Conservation (phyloP, 1,140 invertebrate genomes). For the Hyphantria cunea region DNA sequence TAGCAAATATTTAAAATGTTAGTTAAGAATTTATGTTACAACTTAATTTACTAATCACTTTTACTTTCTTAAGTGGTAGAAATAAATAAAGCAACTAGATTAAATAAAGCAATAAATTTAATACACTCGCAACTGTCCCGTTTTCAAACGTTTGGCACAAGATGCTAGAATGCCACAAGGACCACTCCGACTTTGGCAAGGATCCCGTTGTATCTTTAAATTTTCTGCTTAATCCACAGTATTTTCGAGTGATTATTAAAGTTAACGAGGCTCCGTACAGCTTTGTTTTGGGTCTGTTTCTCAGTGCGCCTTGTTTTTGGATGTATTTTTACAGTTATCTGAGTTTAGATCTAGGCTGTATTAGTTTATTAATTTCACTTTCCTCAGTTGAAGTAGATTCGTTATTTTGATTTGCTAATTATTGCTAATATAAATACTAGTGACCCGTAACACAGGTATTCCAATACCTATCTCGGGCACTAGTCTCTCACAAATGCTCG, state of each 20-base stretch:
- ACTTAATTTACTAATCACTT: neutral
- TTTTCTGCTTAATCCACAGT: conserved; percentile 55
- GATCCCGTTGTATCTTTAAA: conserved; percentile 64
- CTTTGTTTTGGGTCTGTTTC: conserved; percentile 25
- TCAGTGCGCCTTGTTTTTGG: conserved; percentile 1
- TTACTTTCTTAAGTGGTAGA: neutral
- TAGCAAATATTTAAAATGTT: no score
- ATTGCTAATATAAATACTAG: no score
- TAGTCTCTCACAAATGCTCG: no score
- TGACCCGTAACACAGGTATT: no score
- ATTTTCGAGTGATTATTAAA: conserved; percentile 51
- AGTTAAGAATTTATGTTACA: no score
- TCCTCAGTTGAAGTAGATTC: no score
- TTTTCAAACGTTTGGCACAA: conserved; percentile 36
- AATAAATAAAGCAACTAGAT: conserved; percentile 15
- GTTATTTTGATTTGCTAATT: no score
- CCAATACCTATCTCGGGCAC: no score
- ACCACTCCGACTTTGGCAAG: conserved; percentile 59
- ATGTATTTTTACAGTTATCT: neutral
- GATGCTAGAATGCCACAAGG: conserved; percentile 36
- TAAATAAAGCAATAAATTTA: conserved; percentile 42
- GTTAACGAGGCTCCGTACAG: conserved; percentile 43
- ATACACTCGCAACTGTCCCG: conserved; percentile 29
- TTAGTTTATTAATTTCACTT: no score
- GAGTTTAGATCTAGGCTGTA: no score